Conservation (phyloP, 1,140 invertebrate species). For the Apocrypta bakeri region DNA sequence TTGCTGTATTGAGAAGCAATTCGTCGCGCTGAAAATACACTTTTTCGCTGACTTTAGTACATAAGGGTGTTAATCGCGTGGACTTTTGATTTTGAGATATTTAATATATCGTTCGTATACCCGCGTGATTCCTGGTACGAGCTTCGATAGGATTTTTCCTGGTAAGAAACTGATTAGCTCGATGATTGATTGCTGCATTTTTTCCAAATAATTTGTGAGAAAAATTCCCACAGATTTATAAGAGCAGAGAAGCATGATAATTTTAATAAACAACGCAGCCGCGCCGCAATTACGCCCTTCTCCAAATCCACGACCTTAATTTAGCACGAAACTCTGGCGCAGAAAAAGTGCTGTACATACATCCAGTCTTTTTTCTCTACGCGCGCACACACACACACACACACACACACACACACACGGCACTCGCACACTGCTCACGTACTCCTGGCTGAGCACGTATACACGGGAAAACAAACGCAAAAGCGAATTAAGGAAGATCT, state of each 20-base stretch:
- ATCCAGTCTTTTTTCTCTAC: not conserved
- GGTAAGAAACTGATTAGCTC: not conserved
- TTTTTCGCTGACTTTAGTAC: conserved; percentile 3
- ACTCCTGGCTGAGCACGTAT: not conserved
- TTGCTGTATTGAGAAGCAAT: not conserved
- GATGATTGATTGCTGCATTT: not conserved
- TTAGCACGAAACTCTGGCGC: not conserved
- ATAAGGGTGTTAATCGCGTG: conserved; percentile 15
- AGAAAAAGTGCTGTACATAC: not conserved
- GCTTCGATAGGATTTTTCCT: no score
- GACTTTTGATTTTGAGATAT: conserved; percentile 6
- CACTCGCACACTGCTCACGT: not conserved
- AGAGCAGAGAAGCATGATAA: not conserved
- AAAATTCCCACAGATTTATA: no score
- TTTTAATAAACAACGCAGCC: not conserved
- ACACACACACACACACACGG: not conserved
- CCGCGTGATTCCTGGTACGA: no score
- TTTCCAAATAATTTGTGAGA: not conserved
- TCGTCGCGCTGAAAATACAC: conserved; percentile 26
- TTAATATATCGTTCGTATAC: not conserved
- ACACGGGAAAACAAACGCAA: conserved; percentile 37
- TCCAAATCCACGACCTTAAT: not conserved
- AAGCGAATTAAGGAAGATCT: conserved; percentile 48
- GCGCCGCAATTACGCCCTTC: not conserved
- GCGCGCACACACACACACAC: not conserved